Conservation (phyloP, 2,797 vertebrate genomes). For the Neosalanx taihuensis region DNA sequence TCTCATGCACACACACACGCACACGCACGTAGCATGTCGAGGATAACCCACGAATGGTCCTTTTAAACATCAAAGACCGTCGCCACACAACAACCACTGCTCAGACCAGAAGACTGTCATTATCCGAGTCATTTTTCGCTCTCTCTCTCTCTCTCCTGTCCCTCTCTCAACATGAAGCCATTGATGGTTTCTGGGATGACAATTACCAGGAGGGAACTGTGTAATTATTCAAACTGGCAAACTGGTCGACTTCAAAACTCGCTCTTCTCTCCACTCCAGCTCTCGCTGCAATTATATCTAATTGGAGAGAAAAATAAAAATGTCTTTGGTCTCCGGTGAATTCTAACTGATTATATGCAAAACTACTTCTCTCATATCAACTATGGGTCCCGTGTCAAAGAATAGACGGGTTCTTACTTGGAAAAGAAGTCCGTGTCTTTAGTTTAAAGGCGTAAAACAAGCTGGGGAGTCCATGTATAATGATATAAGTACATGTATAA, state of each 20-base stretch:
- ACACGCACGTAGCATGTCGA: background rate
- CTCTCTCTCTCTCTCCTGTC: constrained; percentile 42
- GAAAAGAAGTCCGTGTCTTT: background rate
- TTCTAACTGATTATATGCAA: constrained; percentile 63
- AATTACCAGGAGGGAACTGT: constrained; percentile 70
- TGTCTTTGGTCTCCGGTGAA: constrained; percentile 63
- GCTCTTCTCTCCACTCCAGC: constrained; percentile 44
- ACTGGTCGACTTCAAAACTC: constrained; percentile 62
- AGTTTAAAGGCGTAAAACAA: too few relatives aligned
- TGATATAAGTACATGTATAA: too few relatives aligned
- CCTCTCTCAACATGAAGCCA: constrained; percentile 63
- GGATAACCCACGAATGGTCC: constrained; percentile 28
- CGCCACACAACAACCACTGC: constrained; percentile 68
- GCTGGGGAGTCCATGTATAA: too few relatives aligned
- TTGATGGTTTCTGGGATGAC: constrained; percentile 61
- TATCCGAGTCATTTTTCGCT: constrained; percentile 63
- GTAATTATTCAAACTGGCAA: constrained; percentile 71
- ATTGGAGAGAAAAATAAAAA: constrained; percentile 68
- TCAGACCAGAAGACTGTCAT: constrained; percentile 65
- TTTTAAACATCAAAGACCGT: constrained; percentile 61
- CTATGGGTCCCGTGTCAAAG: constrained; percentile 12
- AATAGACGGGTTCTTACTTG: constrained; percentile 6
- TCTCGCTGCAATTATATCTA: constrained; percentile 71
- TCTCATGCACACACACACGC: background rate
- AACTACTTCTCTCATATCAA: constrained; percentile 8